Evolutionary conservation across 2,888 invertebrate genomes (phyloP).

Genomic region (Folsomia candida): DNA sequence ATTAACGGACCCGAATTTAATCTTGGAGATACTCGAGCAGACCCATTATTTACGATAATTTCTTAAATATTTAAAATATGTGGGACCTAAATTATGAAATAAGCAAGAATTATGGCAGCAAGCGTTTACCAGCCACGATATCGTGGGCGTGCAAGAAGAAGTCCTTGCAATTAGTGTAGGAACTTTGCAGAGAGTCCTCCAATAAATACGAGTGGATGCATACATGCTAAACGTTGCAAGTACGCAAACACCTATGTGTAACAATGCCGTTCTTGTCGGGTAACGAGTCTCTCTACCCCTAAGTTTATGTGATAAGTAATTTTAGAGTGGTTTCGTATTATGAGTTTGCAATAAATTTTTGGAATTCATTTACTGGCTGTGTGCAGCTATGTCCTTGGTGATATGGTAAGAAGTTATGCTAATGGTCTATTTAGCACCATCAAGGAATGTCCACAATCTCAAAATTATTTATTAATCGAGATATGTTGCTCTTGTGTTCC

Average conservation of each 20-base stretch:
- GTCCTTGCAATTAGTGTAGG: too few relatives aligned
- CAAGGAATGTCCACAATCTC: not conserved
- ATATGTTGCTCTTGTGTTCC: not conserved
- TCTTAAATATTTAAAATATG: not conserved
- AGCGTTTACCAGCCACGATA: not conserved
- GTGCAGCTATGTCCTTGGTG: too few relatives aligned
- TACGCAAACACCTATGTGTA: too few relatives aligned
- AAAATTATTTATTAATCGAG: not conserved
- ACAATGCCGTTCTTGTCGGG: not conserved
- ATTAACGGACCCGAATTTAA: not conserved
- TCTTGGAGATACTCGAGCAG: too few relatives aligned
- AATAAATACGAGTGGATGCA: not conserved
- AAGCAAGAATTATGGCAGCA: not conserved
- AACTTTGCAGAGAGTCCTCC: not conserved
- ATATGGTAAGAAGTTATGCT: constrained; percentile 2
- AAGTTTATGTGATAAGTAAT: not conserved
- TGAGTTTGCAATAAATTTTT: not conserved
- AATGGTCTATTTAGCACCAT: constrained; percentile 18
- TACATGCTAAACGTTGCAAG: too few relatives aligned
- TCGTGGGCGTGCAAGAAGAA: too few relatives aligned
- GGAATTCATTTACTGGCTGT: too few relatives aligned
- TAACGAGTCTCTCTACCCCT: too few relatives aligned
- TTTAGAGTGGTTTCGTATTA: not conserved
- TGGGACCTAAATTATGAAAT: constrained; percentile 2
- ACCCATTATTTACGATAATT: constrained; percentile 13